phyloP scores from a whole-genome alignment of 1,140 invertebrate genomes.

The Subanguina moxae region DNA sequence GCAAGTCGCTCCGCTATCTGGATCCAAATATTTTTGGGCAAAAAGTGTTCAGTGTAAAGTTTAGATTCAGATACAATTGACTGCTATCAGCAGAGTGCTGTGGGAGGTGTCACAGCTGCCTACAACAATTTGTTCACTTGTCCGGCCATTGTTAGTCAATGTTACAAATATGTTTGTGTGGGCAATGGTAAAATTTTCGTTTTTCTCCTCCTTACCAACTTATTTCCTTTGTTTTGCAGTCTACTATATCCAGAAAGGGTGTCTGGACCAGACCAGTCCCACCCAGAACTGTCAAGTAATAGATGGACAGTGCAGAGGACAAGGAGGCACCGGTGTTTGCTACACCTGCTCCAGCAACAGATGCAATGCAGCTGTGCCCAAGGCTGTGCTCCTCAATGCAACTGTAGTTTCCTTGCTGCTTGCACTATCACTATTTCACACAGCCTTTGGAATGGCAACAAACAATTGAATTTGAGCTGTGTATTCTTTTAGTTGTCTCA shows the following conservation, averaged over 20 bases:
- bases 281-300: constrained; percentile 18
- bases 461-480: too few species aligned
- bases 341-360: constrained; percentile 32
- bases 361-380: constrained; percentile 32
- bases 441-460: too few species aligned
- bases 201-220: constrained; percentile 6
- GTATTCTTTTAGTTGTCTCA: constrained; percentile 10
- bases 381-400: constrained; percentile 67
- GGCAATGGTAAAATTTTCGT: constrained; percentile 33
- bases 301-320: constrained; percentile 31
- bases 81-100: constrained; percentile 26
- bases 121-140: constrained; percentile 29
- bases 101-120: background rate
- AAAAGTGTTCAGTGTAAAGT: too few species aligned
- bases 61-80: constrained; percentile 20
- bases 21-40: too few species aligned
- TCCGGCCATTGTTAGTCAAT: background rate
- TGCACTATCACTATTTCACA: background rate
- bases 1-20: too few species aligned
- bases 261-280: constrained; percentile 31
- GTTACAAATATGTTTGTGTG: constrained; percentile 34
- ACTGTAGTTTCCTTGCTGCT: constrained; percentile 7
- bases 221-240: constrained; percentile 10
- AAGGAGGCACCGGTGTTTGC: constrained; percentile 27
- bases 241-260: constrained; percentile 38